Evolutionary conservation across 2,797 vertebrate genomes (phyloP).

Genomic region (Platalea minor): DNA sequence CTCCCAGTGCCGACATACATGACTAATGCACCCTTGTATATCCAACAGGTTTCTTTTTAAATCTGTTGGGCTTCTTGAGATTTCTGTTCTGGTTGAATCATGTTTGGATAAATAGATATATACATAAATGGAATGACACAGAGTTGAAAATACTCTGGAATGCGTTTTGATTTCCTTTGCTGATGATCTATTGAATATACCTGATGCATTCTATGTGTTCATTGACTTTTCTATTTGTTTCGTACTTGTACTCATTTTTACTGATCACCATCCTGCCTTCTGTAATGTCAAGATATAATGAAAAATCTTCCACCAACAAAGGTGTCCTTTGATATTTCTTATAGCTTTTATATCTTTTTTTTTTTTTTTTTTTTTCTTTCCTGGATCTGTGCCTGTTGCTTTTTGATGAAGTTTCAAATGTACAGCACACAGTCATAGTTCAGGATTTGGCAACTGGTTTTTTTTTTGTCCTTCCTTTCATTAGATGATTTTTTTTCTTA

Average conservation of each 20-base stretch:
- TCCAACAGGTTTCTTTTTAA: not conserved
- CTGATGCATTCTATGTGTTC: constrained; percentile 36
- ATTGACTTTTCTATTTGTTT: constrained; percentile 66
- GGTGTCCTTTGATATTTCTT: constrained; percentile 29
- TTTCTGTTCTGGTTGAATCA: constrained; percentile 14
- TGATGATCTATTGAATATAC: constrained; percentile 53
- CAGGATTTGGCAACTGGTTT: not conserved
- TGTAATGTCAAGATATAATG: constrained; percentile 48
- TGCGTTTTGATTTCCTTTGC: constrained; percentile 26
- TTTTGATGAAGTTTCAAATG: not conserved
- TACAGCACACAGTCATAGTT: not conserved
- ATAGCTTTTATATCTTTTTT: not conserved
- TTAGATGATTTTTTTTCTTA: not conserved
- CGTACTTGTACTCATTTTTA: constrained; percentile 58
- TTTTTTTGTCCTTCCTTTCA: not conserved
- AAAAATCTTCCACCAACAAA: constrained; percentile 42
- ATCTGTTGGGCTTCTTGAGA: not conserved
- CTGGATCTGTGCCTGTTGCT: not conserved
- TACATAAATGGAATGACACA: constrained; percentile 12
- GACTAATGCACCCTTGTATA: not conserved
- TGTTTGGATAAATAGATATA: constrained; percentile 8
- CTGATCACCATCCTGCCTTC: constrained; percentile 27
- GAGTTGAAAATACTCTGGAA: not conserved
- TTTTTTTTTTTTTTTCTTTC: not conserved
- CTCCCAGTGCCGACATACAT: not conserved